Conservation (phyloP, 2,888 invertebrate species). For the Xanthia icteritia region DNA sequence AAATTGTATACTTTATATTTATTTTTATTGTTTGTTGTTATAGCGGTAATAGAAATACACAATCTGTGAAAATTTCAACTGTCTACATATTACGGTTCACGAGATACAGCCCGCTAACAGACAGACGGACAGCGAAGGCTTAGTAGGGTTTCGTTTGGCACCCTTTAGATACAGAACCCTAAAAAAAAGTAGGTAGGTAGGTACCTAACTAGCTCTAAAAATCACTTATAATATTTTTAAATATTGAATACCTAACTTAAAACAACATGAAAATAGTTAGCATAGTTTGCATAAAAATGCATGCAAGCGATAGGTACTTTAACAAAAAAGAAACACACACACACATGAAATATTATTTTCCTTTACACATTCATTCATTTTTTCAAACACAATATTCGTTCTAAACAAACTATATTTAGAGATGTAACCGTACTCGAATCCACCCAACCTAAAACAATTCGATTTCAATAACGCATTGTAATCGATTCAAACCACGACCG, state of each 20-base stretch:
- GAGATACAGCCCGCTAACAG: no score
- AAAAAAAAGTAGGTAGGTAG: no score
- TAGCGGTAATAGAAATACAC: no score
- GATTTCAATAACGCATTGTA: conserved; percentile 59
- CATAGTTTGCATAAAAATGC: neutral
- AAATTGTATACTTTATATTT: no score
- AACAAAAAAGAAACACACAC: conserved; percentile 1
- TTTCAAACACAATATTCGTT: conserved; percentile 24
- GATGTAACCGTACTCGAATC: conserved; percentile 36
- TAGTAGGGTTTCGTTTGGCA: no score
- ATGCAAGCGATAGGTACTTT: neutral
- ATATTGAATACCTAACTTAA: no score
- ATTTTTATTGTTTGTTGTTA: no score
- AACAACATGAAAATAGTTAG: neutral
- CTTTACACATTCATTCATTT: neutral
- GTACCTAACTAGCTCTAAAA: no score
- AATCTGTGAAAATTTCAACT: no score
- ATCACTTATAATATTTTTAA: neutral
- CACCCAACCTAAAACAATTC: conserved; percentile 54
- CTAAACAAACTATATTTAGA: conserved; percentile 25
- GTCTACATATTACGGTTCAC: no score
- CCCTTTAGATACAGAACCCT: no score
- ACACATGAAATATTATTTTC: neutral
- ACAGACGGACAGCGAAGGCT: no score
- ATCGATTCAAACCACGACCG: conserved; percentile 60